Percentiles rank a stretch among this genome's conserved stretches.
Conservation (phyloP, 2,888 invertebrate species). For the Mamestra brassicae region DNA sequence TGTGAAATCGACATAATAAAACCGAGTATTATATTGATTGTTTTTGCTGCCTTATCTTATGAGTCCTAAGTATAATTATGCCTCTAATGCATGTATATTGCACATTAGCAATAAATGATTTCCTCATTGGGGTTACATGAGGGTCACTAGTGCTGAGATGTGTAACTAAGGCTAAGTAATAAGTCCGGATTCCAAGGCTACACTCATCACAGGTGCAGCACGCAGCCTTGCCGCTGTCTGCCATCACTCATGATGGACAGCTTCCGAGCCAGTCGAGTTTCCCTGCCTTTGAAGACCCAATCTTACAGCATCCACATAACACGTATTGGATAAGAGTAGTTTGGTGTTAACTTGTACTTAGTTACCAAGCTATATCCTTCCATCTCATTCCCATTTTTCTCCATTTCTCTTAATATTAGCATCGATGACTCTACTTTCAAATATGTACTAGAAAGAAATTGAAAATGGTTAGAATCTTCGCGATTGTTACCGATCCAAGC, state of each 20-base stretch:
- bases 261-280: not conserved
- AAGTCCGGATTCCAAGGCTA: slow-evolving; percentile 7
- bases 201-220: not conserved
- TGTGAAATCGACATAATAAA: slow-evolving; percentile 39
- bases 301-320: not conserved
- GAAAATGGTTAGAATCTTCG: not conserved
- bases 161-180: not conserved
- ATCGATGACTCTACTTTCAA: not conserved
- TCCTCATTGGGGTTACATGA: slow-evolving; percentile 22
- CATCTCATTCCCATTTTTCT: not conserved
- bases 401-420: not conserved
- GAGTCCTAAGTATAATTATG: slow-evolving; percentile 13
- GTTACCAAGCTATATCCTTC: not conserved
- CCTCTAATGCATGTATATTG: slow-evolving; percentile 21
- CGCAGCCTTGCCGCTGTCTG: not conserved
- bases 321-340: not conserved
- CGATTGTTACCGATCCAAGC: slow-evolving; percentile 8
- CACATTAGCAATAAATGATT: slow-evolving; percentile 22
- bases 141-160: slow-evolving; percentile 1
- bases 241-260: not conserved
- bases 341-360: not conserved
- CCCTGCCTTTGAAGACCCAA: not conserved
- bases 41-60: slow-evolving; percentile 20
- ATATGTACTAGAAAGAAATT: not conserved
- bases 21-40: slow-evolving; percentile 25